Base-by-base conservation (phyloP, 2,113 vertebrate species). In the Capricornis sumatraensis region DNA sequence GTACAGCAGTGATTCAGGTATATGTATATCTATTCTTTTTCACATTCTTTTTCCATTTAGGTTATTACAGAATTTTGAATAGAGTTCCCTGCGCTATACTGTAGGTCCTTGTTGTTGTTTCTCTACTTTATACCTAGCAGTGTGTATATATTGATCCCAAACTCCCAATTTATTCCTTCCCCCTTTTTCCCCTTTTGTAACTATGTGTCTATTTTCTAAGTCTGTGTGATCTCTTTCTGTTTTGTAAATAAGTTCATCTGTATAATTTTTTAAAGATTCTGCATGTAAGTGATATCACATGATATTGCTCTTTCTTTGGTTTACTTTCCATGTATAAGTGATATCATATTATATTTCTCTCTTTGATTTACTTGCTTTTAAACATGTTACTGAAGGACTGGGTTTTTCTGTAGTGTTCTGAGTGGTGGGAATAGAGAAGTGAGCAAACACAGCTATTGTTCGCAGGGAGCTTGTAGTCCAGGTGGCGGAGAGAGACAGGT, bases 401-500 rank as follows among this genome's bases (percentile, higher is more conserved):
- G 16, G 0, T 23, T 6, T 27, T 15, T 33, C 13, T 21, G 28
- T 53, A 13, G 23, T 2, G 23, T 6, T 50, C 40, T 27, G 62
- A 50, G 27, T 8, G 1, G 2, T 7, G n/a, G 50, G 43, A 36
- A 27, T 12, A 13, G 40, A 58, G 21, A 9, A 0, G 25, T 3
- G 53, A 27, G 16, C 1, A 23, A 47, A 14, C 43, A n/a, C 11
- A 47, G 6, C 8, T 2, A 0, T 4, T 33, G 53, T 2, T 78
- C 25, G 15, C 14, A 3, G 36, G 7, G 79, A 64, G 28, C n/a
- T 33, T 14, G 4, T 3, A 4, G 0, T 47, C 28, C 11, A 10
- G 67, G 15, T 11, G 9, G 11, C 5, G 0, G 78, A 86, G 71
- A 10, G 0, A 0, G 45, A 52, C 13, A 11, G 17, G 10, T 25